A percentile compares a stretch with the other conserved stretches of the same genome.
phyloP scores from a whole-genome alignment of 2,113 vertebrate species.

The Psilopogon haemacephalus region DNA sequence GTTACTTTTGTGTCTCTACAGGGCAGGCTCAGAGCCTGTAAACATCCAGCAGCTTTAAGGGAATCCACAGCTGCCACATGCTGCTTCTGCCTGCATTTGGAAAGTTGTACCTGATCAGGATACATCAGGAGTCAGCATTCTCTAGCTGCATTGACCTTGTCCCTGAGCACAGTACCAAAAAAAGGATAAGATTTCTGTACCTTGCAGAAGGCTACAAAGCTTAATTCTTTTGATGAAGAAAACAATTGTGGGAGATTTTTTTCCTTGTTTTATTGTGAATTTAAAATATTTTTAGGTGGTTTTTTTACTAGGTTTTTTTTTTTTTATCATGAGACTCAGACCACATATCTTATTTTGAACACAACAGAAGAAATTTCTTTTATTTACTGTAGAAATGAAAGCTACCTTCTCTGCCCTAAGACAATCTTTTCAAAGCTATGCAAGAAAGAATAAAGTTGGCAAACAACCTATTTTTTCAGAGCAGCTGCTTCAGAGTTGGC shows the following conservation, averaged over 20 bases:
- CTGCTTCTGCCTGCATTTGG: rapidly evolving
- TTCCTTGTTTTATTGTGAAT: rapidly evolving
- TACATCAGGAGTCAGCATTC: neutral
- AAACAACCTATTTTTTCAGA: neutral
- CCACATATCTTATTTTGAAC: neutral
- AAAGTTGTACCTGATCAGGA: neutral
- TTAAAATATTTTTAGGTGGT: neutral
- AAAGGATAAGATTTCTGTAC: neutral
- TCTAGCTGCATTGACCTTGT: neutral
- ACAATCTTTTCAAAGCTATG: neutral
- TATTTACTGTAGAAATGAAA: neutral
- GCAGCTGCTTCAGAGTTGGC: no score
- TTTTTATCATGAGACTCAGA: neutral
- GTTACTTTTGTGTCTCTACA: rapidly evolving
- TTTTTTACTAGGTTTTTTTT: neutral
- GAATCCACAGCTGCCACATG: neutral
- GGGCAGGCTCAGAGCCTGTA: neutral
- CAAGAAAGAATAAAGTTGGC: neutral
- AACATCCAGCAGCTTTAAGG: neutral
- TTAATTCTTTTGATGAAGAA: neutral
- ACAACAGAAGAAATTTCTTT: neutral
- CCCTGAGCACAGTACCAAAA: neutral
- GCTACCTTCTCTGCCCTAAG: neutral
- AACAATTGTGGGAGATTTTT: rapidly evolving
- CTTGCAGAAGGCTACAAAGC: neutral